Evolutionary conservation across 2,888 invertebrate genomes (phyloP).

Genomic region (Yponomeuta cagnagella): DNA sequence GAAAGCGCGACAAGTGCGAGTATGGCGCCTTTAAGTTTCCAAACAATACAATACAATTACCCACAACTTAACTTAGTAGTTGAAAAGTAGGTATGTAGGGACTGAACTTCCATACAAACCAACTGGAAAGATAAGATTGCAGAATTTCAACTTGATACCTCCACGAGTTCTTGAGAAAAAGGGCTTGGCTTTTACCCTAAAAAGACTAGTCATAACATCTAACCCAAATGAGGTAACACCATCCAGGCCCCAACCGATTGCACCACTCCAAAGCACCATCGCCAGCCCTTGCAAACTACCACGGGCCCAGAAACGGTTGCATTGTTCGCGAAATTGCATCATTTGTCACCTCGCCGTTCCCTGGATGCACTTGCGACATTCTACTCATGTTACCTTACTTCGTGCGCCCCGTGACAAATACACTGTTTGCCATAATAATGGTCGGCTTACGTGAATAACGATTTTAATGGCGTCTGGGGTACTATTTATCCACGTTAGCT

Average conservation of each 20-base stretch:
- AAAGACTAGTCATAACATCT: too few relatives aligned
- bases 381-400: slow-evolving; percentile 45
- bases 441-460: slow-evolving; percentile 38
- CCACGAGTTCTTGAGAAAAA: too few relatives aligned
- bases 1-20: too few relatives aligned
- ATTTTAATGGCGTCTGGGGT: slow-evolving; percentile 32
- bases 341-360: background rate
- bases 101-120: too few relatives aligned
- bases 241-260: slow-evolving; percentile 10
- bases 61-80: too few relatives aligned
- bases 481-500: slow-evolving; percentile 17
- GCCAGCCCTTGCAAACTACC: slow-evolving; percentile 33
- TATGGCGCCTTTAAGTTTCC: too few relatives aligned
- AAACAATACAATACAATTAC: too few relatives aligned
- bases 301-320: slow-evolving; percentile 37
- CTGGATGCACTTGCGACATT: slow-evolving; percentile 46
- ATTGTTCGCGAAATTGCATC: slow-evolving; percentile 43
- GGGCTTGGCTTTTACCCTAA: too few relatives aligned
- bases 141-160: too few relatives aligned
- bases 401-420: slow-evolving; percentile 48
- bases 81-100: too few relatives aligned
- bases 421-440: slow-evolving; percentile 43
- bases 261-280: slow-evolving; percentile 22
- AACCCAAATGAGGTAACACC: slow-evolving; percentile 5
- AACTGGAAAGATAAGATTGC: too few relatives aligned